These are phyloP conservation scores for Phylloscopus collybita DNA, from an alignment of 2,797 vertebrate species.

Conservation along the genomic window DNA sequence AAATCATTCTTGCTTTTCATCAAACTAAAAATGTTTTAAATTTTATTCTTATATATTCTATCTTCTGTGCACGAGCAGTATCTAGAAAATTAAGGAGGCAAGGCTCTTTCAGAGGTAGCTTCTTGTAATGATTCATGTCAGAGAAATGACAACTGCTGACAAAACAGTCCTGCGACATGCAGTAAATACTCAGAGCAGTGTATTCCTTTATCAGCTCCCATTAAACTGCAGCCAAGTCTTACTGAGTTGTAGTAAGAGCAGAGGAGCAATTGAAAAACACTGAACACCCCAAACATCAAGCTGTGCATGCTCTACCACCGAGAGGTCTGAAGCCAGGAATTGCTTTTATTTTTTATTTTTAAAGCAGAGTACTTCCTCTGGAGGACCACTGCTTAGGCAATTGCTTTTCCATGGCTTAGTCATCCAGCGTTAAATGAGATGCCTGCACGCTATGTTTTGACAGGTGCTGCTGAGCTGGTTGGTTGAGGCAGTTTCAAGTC, in stretches of 20 bases:
- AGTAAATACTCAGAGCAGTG: background rate
- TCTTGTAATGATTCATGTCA: background rate
- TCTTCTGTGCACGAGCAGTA: background rate
- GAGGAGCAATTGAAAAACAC: background rate
- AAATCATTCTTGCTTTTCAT: background rate
- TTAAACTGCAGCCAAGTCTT: background rate
- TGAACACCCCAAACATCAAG: background rate
- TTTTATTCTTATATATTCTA: background rate
- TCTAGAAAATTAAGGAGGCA: background rate
- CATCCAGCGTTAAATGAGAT: conserved; percentile 25
- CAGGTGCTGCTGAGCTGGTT: conserved; percentile 47
- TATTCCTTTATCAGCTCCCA: background rate
- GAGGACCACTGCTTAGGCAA: background rate
- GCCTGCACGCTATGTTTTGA: conserved; percentile 45
- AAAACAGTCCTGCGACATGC: background rate
- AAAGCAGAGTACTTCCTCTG: background rate
- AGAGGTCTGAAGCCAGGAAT: background rate
- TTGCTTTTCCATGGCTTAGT: conserved; percentile 43
- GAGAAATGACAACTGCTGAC: background rate
- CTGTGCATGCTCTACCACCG: background rate
- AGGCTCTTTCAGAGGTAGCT: background rate
- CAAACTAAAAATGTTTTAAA: background rate
- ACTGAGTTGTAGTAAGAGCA: background rate
- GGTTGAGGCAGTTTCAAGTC: conserved; percentile 47
- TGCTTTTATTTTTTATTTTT: background rate